A percentile compares a stretch with the other conserved stretches of the same genome.
phyloP scores from a whole-genome alignment of 2,888 invertebrate genomes.

The Chirona hameri region DNA sequence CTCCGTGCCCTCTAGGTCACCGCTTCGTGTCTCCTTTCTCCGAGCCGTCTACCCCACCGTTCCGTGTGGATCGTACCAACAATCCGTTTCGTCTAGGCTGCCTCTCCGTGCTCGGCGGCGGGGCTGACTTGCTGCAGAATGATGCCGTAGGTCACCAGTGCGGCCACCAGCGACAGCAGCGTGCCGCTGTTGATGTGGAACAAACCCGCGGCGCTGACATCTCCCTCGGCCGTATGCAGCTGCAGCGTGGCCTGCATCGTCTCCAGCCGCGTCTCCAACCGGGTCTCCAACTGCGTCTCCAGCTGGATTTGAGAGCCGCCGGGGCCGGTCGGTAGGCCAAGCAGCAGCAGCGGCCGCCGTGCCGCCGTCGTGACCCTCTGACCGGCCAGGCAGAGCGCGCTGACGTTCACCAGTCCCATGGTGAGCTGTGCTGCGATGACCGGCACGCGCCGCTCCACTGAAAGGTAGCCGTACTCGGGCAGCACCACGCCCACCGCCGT shows the following conservation, averaged over 20 bases:
- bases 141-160: background rate
- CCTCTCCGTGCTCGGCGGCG: no score
- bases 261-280: background rate
- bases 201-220: background rate
- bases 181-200: background rate
- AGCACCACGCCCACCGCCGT: background rate
- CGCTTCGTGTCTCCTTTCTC: no score
- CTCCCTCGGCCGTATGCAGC: background rate
- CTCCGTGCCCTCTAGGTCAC: no score
- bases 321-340: background rate
- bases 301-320: no score
- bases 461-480: background rate
- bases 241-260: background rate
- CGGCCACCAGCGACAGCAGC: conserved; percentile 3
- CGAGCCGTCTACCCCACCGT: no score
- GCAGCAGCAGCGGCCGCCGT: background rate
- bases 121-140: background rate
- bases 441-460: background rate
- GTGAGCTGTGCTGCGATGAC: background rate
- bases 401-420: background rate
- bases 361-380: background rate
- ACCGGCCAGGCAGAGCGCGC: background rate
- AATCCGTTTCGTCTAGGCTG: no score
- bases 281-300: no score
- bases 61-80: no score